Evolutionary conservation across 23 tunicate genomes (phyloP), one percentile per base, ranked within the genome.

Genomic region (Diplosoma virens): DNA sequence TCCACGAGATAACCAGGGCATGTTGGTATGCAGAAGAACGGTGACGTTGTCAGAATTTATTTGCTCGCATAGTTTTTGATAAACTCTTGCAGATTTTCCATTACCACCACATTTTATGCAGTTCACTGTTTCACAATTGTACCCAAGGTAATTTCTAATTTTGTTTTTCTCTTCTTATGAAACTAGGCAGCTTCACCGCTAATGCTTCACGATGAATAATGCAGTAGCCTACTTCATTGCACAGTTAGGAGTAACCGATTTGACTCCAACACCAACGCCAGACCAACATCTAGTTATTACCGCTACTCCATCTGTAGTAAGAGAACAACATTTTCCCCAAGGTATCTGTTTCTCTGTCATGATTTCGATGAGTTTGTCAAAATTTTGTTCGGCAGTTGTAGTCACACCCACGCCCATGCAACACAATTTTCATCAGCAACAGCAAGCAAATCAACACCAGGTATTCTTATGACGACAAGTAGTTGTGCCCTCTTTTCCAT

Each of bases 31-130:
- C 35, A 33, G 59, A 28, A 69, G 18, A 69, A 69, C 6, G 24
- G 76, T 69, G 14, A 69, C 76, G 37, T 69, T 69, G 37, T 69
- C 76, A 69, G 53, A 32, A 9, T 37, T 53, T 53, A 35, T 69
- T 69, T 69, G 4, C 37, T 69, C 53, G 37, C 76, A 35, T 22
- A 35, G 22, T 37, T 69, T 18, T 69, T 33, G 14, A 69, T 33
- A 69, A 69, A 33, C 53, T 69, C 76, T 35, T 11, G 76, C 54
- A 11, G 76, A 41, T 41, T 41, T 41, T 41, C 50, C 50, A 7
- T 41, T 41, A 41, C 14, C 50, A 41, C 50, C 50, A 41, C 9
- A 41, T 41, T 41, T 41, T 41, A 41, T 41, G 50, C 14, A 41
- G 50, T 7, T 41, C 50, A 14, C 50, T 7, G 14, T 41, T 41